Conservation (phyloP, 2,113 vertebrate genomes). For the Bostrychus sinensis region DNA sequence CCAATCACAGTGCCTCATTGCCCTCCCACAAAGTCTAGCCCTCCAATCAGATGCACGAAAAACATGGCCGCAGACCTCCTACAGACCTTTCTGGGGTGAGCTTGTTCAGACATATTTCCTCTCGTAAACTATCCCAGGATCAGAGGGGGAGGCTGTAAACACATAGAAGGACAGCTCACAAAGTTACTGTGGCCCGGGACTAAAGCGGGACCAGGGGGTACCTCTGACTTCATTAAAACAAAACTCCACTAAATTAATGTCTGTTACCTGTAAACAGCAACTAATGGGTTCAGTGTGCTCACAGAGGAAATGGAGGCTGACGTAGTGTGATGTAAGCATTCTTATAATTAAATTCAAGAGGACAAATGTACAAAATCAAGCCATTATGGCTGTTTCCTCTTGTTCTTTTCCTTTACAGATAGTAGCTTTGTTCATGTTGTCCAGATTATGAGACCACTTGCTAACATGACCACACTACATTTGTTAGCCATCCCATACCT, state of each 20-base stretch:
- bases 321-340: constrained; percentile 19
- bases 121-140: constrained; percentile 63
- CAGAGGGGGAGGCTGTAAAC: constrained; percentile 61
- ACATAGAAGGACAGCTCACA: constrained; percentile 31
- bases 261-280: constrained; percentile 19
- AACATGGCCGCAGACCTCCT: constrained; percentile 44
- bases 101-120: constrained; percentile 47
- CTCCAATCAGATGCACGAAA: constrained; percentile 34
- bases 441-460: too few relatives aligned
- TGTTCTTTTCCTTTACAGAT: not conserved
- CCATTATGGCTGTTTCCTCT: not conserved
- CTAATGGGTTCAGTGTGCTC: not conserved
- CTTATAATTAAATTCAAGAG: not conserved
- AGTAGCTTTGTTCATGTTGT: too few relatives aligned
- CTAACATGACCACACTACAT: too few relatives aligned
- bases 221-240: constrained; percentile 22
- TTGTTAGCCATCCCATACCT: too few relatives aligned
- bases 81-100: constrained; percentile 39
- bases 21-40: constrained; percentile 1
- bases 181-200: constrained; percentile 13
- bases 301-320: constrained; percentile 7
- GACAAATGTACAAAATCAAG: not conserved
- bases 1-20: constrained; percentile 44
- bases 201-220: constrained; percentile 12
- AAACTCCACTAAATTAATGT: not conserved